Evolutionary conservation across 2,888 invertebrate genomes (phyloP), one percentile per base, ranked within the genome.

Genomic region (Eilema sororculum): DNA sequence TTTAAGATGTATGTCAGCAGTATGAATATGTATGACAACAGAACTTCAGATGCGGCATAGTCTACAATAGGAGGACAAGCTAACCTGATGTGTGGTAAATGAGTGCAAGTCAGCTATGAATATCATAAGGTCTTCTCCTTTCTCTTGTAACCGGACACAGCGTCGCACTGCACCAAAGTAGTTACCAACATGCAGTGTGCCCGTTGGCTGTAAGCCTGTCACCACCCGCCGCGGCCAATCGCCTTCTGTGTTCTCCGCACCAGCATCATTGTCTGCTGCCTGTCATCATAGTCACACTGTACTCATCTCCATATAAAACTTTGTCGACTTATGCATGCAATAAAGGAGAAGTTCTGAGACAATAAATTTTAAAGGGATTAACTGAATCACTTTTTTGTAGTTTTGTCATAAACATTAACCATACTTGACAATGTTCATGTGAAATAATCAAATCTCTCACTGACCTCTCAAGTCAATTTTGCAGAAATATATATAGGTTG

Each of bases 191-290:
- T 99, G 99, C 74, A 99, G 96, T 5, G 96, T 95, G 24, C 99
- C 99, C 0, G 99, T 99, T 0, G 99, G 99, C 93, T 99, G 99
- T 87, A 99, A 97, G 20, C 99, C 99, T 0, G 99, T 98, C 85
- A 99, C 98, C 84, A 99, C 96, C 82, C 96, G 96, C 69, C 93
- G 95, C 8, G 96, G 95, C 95, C 96, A 96, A 56, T 79, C 73
- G 0, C 46, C 65, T 16, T 70, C 58, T 16, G 20, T 46, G 25
- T n/a, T 28, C 77, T 74, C 16, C 33, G 57, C 28, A 41, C 71
- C 28, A 24, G 61, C 63, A n/a, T 69, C 63, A n/a, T 69, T 61
- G 24, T 71, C 61, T 30, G 73, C 79, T 72, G 77, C 61, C 80
- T 80, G 67, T 67, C 67, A 37, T 10, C 41, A 65, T 41, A 30